Base-by-base conservation (phyloP, 2,888 invertebrate genomes). In the Ceramica pisi region DNA sequence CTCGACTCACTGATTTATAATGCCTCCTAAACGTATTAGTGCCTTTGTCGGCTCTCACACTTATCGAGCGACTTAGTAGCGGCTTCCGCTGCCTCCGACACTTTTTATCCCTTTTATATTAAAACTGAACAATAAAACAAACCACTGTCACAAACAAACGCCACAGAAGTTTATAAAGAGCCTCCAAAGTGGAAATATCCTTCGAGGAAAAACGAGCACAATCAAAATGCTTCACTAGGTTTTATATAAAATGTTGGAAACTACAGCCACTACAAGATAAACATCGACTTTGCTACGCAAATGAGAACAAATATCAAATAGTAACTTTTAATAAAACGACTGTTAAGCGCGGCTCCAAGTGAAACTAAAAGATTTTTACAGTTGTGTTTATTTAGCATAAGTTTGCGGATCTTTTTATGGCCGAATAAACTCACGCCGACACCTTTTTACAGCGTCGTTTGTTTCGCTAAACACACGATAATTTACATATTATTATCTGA, bases 1-100 rank as follows among this genome's bases (percentile, higher is more conserved):
- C 92, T 87, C 83, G 87, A 85, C 86, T 89, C 84, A 88, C 91
- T 94, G 95, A 96, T 96, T 96, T 95, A 95, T 95, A 95, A 92
- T 90, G 89, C 91, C 79, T 82, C 88, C 91, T 89, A 89, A 93
- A 91, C 89, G 92, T 92, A 92, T 93, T 93, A 92, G 91, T 87
- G 85, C 91, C 95, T 95, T 95, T 95, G 95, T 95, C 95, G 95
- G 95, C 93, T 82, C 84, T 80, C 86, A 88, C 88, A 88, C 90
- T 93, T 94, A 94, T 94, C 94, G 90, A 81, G 66, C 81, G 78
- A 79, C 86, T 85, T 81, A 85, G 89, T 86, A 85, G 83, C 87
- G 90, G 93, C 94, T 95, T 94, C 94, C 94, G 94, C 92, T 91
- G 87, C 80, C 84, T 86, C 81, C 80, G 71, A 83, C 73, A 73